These are phyloP conservation scores for Lepus townsendii DNA, from an alignment of 2,797 vertebrate species.

Conservation along the genomic window DNA sequence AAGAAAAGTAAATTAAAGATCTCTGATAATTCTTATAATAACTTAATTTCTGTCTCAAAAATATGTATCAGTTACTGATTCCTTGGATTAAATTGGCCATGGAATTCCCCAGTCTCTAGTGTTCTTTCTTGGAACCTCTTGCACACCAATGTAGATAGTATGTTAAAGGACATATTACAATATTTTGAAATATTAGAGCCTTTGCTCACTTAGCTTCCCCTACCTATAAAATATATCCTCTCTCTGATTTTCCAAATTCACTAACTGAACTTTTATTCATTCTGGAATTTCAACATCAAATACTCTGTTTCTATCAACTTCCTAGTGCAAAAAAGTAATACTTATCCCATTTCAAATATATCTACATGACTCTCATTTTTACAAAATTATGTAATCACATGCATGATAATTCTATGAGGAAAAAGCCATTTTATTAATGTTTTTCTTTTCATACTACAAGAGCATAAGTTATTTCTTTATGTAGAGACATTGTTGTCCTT, in stretches of 20 bases:
- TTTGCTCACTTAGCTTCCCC: background rate
- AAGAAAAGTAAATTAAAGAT: background rate
- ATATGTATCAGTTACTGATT: background rate
- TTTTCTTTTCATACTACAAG: background rate
- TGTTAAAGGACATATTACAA: background rate
- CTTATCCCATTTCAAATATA: background rate
- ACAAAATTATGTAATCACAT: background rate
- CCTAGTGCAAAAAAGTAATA: background rate
- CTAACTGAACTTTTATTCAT: background rate
- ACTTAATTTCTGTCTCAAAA: background rate
- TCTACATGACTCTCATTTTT: slow-evolving; percentile 10
- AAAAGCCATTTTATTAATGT: background rate
- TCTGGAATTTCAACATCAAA: background rate
- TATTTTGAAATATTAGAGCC: background rate
- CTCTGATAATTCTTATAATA: background rate
- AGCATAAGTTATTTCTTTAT: background rate
- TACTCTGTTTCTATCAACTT: background rate
- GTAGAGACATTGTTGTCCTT: background rate
- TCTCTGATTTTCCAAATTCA: slow-evolving; percentile 21
- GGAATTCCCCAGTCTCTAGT: background rate
- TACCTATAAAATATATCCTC: background rate
- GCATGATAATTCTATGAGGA: background rate
- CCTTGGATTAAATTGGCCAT: background rate
- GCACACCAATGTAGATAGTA: background rate
- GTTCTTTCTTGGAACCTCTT: background rate